Conservation (phyloP, 2,113 vertebrate genomes). For the Perccottus glenii region DNA sequence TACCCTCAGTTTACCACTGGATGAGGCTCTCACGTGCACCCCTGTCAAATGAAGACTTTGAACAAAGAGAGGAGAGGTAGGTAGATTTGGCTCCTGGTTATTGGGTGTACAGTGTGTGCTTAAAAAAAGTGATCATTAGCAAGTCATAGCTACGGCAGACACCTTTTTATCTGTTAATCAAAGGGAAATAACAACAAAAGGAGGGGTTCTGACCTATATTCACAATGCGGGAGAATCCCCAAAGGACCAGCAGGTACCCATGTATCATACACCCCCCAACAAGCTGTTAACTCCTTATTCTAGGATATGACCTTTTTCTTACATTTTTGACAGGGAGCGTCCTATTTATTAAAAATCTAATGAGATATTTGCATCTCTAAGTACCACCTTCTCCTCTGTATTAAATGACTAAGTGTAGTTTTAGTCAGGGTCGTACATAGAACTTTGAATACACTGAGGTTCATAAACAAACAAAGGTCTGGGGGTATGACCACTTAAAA, state of each 20-base stretch:
- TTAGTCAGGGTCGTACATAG: too few species aligned
- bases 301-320: neutral
- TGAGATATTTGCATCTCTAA: too few species aligned
- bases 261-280: constrained; percentile 18
- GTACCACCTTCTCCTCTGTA: too few species aligned
- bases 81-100: constrained; percentile 51
- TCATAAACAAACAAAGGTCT: too few species aligned
- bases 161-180: constrained; percentile 52
- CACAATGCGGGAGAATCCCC: constrained; percentile 41
- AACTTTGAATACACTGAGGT: too few species aligned
- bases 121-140: constrained; percentile 42
- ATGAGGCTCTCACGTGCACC: constrained; percentile 22
- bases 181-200: constrained; percentile 51
- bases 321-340: neutral
- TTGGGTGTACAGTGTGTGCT: constrained; percentile 3
- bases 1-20: constrained; percentile 42
- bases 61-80: constrained; percentile 62
- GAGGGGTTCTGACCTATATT: constrained; percentile 66
- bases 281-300: neutral
- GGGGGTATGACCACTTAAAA: too few species aligned
- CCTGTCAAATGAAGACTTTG: constrained; percentile 40
- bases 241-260: constrained; percentile 46
- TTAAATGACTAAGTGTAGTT: too few species aligned
- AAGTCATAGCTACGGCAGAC: constrained; percentile 22
- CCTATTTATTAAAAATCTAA: too few species aligned